Conservation (phyloP, 2,797 vertebrate genomes). For the Sebastes trivittatus region DNA sequence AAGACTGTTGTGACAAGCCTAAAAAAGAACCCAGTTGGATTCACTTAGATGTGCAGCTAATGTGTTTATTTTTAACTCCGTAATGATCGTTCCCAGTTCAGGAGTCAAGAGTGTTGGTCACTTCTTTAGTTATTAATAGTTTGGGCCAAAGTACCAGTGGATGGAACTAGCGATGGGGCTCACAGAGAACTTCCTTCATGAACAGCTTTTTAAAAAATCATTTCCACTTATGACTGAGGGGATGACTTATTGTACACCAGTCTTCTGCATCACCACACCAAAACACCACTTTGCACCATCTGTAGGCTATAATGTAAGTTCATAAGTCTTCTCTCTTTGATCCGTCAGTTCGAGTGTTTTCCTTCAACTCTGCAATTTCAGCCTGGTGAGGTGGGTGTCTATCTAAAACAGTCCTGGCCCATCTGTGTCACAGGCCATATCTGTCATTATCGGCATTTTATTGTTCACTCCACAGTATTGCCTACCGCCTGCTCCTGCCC, state of each 20-base stretch:
- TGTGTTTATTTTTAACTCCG: conserved; percentile 41
- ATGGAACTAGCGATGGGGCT: background rate
- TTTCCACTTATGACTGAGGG: conserved; percentile 19
- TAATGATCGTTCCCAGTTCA: conserved; percentile 22
- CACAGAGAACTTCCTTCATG: background rate
- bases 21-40: background rate
- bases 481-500: conserved; percentile 33
- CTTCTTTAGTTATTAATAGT: conserved; percentile 35
- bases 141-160: conserved; percentile 2
- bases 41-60: conserved; percentile 1
- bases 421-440: conserved; percentile 70
- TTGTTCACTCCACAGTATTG: conserved; percentile 44
- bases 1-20: background rate
- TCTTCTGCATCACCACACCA: conserved; percentile 43
- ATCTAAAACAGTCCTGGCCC: conserved; percentile 57
- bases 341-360: conserved; percentile 14
- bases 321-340: conserved; percentile 46
- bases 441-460: conserved; percentile 67
- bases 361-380: conserved; percentile 49
- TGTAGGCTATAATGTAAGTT: conserved; percentile 51
- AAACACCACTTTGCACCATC: conserved; percentile 56
- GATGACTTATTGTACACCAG: conserved; percentile 46
- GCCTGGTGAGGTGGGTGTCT: conserved; percentile 44
- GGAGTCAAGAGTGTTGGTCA: conserved; percentile 28
- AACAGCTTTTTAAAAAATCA: conserved; percentile 22